Evolutionary conservation across 2,113 vertebrate species (phyloP).

Genomic region (Merops nubicus): DNA sequence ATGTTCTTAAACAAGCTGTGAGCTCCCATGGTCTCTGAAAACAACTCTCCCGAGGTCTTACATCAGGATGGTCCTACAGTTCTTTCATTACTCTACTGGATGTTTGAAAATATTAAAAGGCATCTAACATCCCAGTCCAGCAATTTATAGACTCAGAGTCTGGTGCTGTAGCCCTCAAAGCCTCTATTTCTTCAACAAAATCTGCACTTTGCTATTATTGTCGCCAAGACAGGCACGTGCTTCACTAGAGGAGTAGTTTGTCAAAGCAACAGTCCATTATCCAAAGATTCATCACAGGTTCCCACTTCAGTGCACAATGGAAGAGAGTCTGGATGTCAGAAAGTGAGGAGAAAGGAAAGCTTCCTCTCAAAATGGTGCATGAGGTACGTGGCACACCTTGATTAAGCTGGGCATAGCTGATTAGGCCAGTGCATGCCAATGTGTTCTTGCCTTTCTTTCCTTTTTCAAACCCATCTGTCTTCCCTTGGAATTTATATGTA

Average conservation of each 20-base stretch:
- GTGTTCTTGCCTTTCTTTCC: neutral
- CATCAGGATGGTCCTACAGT: slow-evolving; percentile 51
- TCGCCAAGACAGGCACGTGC: neutral
- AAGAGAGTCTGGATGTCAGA: neutral
- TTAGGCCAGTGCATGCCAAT: neutral
- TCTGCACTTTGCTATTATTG: neutral
- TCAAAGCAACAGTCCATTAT: slow-evolving; percentile 45
- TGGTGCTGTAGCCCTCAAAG: slow-evolving; percentile 5
- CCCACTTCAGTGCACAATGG: neutral
- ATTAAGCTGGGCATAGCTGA: neutral
- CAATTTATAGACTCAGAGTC: slow-evolving; percentile 51
- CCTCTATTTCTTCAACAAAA: slow-evolving; percentile 55
- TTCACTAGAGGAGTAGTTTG: slow-evolving; percentile 37
- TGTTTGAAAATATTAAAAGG: slow-evolving; percentile 71
- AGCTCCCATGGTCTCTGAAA: slow-evolving; percentile 54
- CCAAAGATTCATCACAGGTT: slow-evolving; percentile 45
- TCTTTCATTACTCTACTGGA: slow-evolving; percentile 66
- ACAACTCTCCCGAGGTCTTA: slow-evolving; percentile 51
- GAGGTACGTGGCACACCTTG: neutral
- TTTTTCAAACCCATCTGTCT: neutral
- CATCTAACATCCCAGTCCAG: slow-evolving; percentile 60
- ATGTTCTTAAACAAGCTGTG: slow-evolving; percentile 62
- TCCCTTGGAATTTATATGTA: neutral
- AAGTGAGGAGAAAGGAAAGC: neutral
- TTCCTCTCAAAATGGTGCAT: neutral